These are phyloP conservation scores for Portunus trituberculatus DNA, from an alignment of 1,140 invertebrate species.

Conservation along the genomic window DNA sequence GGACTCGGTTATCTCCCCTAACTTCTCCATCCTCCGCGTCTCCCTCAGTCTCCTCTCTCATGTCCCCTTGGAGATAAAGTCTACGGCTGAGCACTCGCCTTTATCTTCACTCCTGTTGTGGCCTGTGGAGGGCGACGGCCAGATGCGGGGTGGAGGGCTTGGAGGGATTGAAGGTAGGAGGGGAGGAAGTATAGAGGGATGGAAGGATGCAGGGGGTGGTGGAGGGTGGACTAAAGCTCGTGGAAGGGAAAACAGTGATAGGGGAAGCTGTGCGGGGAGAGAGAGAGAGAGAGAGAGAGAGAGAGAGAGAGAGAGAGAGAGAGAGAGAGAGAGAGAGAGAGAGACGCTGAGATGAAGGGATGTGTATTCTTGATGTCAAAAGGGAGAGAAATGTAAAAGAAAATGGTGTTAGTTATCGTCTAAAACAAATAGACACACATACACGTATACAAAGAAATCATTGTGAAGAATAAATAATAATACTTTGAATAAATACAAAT, in stretches of 20 bases:
- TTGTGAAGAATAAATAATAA: too few species aligned
- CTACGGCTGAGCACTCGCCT: slow-evolving; percentile 27
- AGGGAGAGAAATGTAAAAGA: too few species aligned
- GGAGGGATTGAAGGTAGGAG: background rate
- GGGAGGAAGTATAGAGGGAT: background rate
- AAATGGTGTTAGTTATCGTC: too few species aligned
- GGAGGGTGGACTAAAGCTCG: background rate
- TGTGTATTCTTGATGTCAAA: too few species aligned
- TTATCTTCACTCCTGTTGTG: slow-evolving; percentile 37
- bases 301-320: background rate
- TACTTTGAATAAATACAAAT: too few species aligned
- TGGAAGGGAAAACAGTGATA: background rate
- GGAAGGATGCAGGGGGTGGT: background rate
- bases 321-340: background rate
- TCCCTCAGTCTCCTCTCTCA: background rate
- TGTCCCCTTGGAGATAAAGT: slow-evolving; percentile 16
- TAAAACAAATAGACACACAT: background rate
- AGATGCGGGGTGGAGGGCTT: background rate
- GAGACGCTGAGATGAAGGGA: background rate
- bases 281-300: background rate
- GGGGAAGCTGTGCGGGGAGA: background rate
- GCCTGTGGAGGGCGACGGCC: background rate
- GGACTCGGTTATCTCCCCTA: background rate
- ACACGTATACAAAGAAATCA: too few species aligned
- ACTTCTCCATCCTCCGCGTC: slow-evolving; percentile 2